Evolutionary conservation across 2,113 vertebrate genomes (phyloP).

Genomic region (Panthera leo): DNA sequence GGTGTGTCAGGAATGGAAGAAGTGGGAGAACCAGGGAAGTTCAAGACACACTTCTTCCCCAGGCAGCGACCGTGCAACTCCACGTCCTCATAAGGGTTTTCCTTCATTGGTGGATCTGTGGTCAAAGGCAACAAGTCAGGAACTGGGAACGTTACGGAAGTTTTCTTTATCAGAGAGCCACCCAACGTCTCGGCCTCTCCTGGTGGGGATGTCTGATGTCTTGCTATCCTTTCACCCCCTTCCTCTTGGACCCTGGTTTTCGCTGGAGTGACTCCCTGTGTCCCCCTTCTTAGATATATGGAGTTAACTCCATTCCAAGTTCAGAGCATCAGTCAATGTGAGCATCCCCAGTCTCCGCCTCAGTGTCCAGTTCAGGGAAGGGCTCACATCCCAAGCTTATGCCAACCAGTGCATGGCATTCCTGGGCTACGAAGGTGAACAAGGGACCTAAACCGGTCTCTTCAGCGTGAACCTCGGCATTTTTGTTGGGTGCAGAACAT

Average conservation of each 20-base stretch:
- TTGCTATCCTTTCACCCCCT: neutral
- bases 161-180: neutral
- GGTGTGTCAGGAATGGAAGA: slow-evolving; percentile 90
- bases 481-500: neutral
- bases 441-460: neutral
- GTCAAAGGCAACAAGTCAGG: slow-evolving; percentile 60
- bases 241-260: neutral
- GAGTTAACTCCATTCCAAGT: neutral
- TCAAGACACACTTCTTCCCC: slow-evolving; percentile 91
- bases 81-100: slow-evolving; percentile 98
- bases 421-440: neutral
- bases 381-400: neutral
- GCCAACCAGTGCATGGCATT: neutral
- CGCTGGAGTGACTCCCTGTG: neutral
- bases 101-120: slow-evolving; percentile 94
- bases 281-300: neutral
- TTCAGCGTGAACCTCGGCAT: neutral
- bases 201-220: neutral
- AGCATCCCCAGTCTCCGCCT: neutral
- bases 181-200: neutral
- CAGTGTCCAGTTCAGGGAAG: neutral
- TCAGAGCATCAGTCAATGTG: neutral
- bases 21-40: slow-evolving; percentile 87
- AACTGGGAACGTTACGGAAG: neutral
- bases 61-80: slow-evolving; percentile 93